phyloP scores from a whole-genome alignment of 2,113 vertebrate genomes.

The Tichodroma muraria region DNA sequence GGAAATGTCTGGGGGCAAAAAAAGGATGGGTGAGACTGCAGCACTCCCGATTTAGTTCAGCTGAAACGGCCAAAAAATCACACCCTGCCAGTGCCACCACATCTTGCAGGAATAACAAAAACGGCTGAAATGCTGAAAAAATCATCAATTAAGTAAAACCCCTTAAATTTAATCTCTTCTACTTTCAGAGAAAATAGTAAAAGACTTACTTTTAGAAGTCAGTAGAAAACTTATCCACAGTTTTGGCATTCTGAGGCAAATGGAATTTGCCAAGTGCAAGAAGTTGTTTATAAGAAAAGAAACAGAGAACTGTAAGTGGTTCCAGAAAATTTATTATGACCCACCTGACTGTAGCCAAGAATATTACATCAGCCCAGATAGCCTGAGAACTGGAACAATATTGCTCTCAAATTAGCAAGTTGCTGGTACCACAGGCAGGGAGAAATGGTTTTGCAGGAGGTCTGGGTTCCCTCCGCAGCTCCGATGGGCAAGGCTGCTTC shows the following conservation, averaged over 20 bases:
- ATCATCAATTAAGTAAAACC: background rate
- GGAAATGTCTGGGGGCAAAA: background rate
- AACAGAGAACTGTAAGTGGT: background rate
- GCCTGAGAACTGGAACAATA: conserved; percentile 10
- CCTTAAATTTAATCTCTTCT: background rate
- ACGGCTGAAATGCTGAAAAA: background rate
- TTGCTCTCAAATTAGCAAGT: conserved; percentile 28
- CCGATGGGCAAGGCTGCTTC: background rate
- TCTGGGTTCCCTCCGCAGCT: background rate
- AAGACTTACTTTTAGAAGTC: background rate
- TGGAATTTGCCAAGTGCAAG: background rate
- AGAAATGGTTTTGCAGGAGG: conserved; percentile 41
- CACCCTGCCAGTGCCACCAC: background rate
- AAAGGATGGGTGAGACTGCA: background rate
- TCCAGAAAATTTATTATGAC: conserved; percentile 19
- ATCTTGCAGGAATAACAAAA: background rate
- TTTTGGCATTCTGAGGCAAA: background rate
- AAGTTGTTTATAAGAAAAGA: conserved; percentile 43
- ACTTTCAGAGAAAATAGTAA: background rate
- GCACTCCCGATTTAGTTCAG: background rate
- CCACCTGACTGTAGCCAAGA: background rate
- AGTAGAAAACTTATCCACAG: background rate
- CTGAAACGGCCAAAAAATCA: background rate
- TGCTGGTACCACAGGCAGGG: conserved; percentile 13
- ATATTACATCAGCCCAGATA: conserved; percentile 48